Evolutionary conservation across 2,797 vertebrate genomes (phyloP), one percentile per base, ranked within the genome.

Genomic region (Galago senegalensis): DNA sequence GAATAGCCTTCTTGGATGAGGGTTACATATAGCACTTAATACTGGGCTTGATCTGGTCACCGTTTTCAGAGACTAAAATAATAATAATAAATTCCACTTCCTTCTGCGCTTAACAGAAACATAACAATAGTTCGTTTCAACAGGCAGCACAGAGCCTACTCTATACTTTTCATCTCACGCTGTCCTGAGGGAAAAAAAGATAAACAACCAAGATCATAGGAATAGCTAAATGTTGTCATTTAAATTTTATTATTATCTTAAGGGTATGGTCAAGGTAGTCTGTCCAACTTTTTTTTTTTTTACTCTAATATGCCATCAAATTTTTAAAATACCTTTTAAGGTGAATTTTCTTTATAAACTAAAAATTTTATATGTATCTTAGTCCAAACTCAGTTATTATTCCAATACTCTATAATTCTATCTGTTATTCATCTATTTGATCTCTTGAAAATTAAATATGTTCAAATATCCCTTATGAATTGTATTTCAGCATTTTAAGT

Each of bases 61-160:
- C 81, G 18, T 72, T 90, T 77, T 94, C 46, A 94, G 77, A 87
- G 46, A 72, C 27, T 90, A 56, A 96, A 80, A 91, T 65, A 58
- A 82, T 58, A 37, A 61, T 61, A 87, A 87, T 43, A 77, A 37
- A 93, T 82, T 81, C 17, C 7, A 72, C 53, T 69, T 92, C 2
- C 29, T 72, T 82, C 56, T 93, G 61, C 20, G 8, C n/a, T 81
- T 58, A 70, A 73, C 4, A 27, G 27, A 93, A 60, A 95, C 34
- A 70, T 11, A 88, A 75, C 4, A 80, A 25, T 2, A 77, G 23
- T 73, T 94, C n/a, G 46, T 56, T 76, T 90, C 69, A 84, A 37
- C 12, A 77, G 16, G 27, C 5, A 85, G 60, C 65, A 43, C 25
- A 93, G 8, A 31, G 25, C 21, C 31, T 93, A 73, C 18, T 75